Evolutionary conservation across 2,888 invertebrate species (phyloP).

Genomic region (Bursaphelenchus okinawaensis): DNA sequence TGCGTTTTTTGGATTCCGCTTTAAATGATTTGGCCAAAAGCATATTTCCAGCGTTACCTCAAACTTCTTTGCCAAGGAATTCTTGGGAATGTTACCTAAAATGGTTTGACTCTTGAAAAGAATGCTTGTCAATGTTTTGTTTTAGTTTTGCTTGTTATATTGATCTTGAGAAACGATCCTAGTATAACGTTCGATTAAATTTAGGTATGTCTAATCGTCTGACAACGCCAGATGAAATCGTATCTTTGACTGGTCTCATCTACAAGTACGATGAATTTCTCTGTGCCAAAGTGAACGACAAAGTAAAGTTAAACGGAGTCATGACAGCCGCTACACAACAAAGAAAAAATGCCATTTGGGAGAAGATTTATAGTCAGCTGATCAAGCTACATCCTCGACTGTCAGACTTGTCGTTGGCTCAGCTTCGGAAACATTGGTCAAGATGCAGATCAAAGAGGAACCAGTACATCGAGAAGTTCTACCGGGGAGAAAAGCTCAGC

Average conservation of each 20-base stretch:
- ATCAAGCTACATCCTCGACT: background rate
- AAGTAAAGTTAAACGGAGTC: background rate
- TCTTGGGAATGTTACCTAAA: too few species aligned
- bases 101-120: too few species aligned
- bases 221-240: background rate
- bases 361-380: background rate
- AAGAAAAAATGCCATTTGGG: background rate
- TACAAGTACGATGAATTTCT: background rate
- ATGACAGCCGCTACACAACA: background rate
- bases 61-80: too few species aligned
- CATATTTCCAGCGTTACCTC: too few species aligned
- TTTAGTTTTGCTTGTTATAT: too few species aligned
- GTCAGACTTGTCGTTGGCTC: background rate
- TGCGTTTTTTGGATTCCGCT: too few species aligned
- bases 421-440: background rate
- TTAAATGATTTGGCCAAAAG: too few species aligned
- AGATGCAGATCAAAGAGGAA: background rate
- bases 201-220: too few species aligned
- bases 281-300: background rate
- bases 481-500: background rate
- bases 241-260: background rate
- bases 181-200: too few species aligned
- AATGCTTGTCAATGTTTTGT: too few species aligned
- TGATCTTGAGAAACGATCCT: too few species aligned
- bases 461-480: background rate